Evolutionary conservation across 2,797 vertebrate genomes (phyloP).

Genomic region (Leontopithecus rosalia): DNA sequence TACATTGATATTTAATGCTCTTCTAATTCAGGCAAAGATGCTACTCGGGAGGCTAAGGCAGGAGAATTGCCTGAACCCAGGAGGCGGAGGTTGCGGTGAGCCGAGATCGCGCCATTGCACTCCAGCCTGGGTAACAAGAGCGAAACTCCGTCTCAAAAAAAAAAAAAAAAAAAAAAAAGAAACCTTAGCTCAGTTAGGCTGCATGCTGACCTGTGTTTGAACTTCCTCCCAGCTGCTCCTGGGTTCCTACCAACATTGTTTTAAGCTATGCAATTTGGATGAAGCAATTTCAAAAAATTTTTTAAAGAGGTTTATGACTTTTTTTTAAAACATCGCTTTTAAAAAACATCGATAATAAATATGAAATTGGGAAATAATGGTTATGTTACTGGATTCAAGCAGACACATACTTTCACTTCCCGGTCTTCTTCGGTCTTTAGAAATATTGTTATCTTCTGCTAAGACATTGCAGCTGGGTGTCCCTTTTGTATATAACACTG

Average conservation of each 20-base stretch:
- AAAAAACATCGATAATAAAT: constrained; percentile 59
- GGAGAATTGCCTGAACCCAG: no score
- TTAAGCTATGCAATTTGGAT: constrained; percentile 50
- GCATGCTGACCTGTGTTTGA: constrained; percentile 85
- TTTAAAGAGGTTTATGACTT: constrained; percentile 54
- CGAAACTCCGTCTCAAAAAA: no score
- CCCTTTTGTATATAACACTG: constrained; percentile 81
- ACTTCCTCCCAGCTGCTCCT: constrained; percentile 82
- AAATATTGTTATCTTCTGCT: constrained; percentile 88
- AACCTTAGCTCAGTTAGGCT: constrained; percentile 82
- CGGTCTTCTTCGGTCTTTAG: constrained; percentile 86
- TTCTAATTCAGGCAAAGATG: constrained; percentile 84
- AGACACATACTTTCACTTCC: constrained; percentile 81
- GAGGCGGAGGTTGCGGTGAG: no score
- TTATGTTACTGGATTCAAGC: constrained; percentile 65
- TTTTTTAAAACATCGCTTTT: background rate
- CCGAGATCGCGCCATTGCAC: no score
- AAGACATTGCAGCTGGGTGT: constrained; percentile 86
- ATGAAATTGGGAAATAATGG: constrained; percentile 65
- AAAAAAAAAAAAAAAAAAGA: no score
- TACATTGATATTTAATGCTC: constrained; percentile 83
- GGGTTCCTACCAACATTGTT: constrained; percentile 58
- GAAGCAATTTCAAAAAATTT: background rate
- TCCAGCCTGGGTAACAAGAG: no score
- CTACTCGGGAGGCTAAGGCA: no score